phyloP scores from a whole-genome alignment of 2,113 vertebrate genomes.

The Sphyrna mokarran region DNA sequence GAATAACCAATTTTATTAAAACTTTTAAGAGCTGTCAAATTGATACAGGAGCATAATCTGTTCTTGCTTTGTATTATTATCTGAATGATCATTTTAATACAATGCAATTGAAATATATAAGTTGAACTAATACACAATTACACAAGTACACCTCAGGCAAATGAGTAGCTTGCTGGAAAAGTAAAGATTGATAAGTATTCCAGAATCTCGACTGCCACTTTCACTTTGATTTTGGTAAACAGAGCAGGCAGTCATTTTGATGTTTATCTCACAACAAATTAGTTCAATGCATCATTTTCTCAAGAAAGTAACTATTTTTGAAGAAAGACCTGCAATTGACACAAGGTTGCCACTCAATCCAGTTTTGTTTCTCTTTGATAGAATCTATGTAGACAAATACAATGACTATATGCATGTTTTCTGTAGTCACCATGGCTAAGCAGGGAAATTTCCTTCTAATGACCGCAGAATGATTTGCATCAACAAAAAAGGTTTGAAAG shows the following conservation, averaged over 20 bases:
- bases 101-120: neutral
- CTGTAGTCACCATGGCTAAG: neutral
- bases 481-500: neutral
- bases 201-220: neutral
- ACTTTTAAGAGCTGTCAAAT: neutral
- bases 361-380: neutral
- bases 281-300: neutral
- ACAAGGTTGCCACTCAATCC: neutral
- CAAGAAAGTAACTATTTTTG: neutral
- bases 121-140: neutral
- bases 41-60: neutral
- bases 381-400: neutral
- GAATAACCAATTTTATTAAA: conserved; percentile 19
- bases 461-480: neutral
- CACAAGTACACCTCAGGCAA: neutral
- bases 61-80: neutral
- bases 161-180: neutral
- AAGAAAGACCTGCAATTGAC: neutral
- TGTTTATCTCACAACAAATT: neutral
- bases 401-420: neutral
- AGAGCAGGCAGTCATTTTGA: neutral
- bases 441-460: neutral
- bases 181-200: neutral
- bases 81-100: neutral
- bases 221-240: neutral